Percentiles rank a stretch among this genome's conserved stretches.
phyloP scores from a whole-genome alignment of 2,797 vertebrate genomes.

The Coregonus ussuriensis region DNA sequence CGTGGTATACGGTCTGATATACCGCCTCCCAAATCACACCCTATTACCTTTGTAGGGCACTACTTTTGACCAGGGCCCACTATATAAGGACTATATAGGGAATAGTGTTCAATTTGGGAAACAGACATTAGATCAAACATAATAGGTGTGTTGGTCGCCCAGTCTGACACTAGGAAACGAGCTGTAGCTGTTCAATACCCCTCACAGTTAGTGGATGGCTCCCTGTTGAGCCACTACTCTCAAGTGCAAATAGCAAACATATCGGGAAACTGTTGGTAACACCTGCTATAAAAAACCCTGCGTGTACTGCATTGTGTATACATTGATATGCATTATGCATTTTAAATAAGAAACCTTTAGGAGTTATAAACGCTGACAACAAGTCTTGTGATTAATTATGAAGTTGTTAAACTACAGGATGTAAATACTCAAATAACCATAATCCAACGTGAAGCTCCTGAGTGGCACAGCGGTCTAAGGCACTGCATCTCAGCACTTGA shows the following conservation, averaged over 20 bases:
- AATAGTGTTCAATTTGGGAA: background rate
- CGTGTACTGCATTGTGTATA: background rate
- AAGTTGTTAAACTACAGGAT: background rate
- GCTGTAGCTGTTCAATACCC: background rate
- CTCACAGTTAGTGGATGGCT: background rate
- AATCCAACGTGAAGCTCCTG: background rate
- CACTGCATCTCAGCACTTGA: too few relatives aligned
- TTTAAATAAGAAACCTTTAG: background rate
- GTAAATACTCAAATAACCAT: background rate
- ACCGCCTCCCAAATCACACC: background rate
- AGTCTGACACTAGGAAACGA: slow-evolving; percentile 4
- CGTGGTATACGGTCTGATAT: too few relatives aligned
- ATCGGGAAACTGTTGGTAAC: background rate
- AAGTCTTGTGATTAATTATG: background rate
- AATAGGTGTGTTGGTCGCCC: slow-evolving; percentile 24
- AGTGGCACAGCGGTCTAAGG: too few relatives aligned
- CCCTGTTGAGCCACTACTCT: slow-evolving; percentile 3
- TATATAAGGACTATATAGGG: background rate
- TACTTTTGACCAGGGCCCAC: background rate
- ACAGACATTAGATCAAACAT: slow-evolving; percentile 16
- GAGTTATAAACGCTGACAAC: background rate
- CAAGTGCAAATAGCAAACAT: background rate
- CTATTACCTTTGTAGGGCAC: background rate
- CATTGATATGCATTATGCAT: background rate
- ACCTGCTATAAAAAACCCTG: background rate